Percentiles rank a stretch among this genome's conserved stretches.
phyloP scores from a whole-genome alignment of 2,888 invertebrate species.

The Drosophila recens region DNA sequence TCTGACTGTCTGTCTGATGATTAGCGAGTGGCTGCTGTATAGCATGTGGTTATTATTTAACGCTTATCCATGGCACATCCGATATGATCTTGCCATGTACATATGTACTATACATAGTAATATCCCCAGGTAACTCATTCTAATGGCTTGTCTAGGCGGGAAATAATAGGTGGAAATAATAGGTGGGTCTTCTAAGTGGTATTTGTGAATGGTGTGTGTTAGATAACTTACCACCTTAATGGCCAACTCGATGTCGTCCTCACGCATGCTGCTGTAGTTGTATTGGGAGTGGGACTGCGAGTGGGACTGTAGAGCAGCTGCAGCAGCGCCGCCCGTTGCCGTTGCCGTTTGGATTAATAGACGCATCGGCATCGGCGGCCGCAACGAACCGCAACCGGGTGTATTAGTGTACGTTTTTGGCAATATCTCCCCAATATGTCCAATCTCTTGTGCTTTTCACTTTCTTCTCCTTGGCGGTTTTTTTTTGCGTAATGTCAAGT shows the following conservation, averaged over 20 bases:
- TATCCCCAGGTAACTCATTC: constrained; percentile 33
- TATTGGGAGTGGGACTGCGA: constrained; percentile 70
- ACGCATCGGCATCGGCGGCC: constrained; percentile 74
- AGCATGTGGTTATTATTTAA: constrained; percentile 46
- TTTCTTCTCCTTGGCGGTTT: constrained; percentile 8
- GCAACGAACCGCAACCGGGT: constrained; percentile 37
- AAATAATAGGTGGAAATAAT: too few relatives aligned
- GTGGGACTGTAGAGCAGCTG: constrained; percentile 75
- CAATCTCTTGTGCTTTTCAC: constrained; percentile 15
- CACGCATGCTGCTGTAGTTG: constrained; percentile 89
- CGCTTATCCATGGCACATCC: constrained; percentile 41
- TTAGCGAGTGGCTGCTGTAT: constrained; percentile 10
- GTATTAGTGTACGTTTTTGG: constrained; percentile 3
- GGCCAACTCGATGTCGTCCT: constrained; percentile 98
- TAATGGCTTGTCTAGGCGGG: constrained; percentile 7
- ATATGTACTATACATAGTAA: neutral
- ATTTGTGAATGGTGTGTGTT: neutral
- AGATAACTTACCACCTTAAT: constrained; percentile 89
- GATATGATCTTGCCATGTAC: constrained; percentile 6
- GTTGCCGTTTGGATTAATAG: constrained; percentile 72
- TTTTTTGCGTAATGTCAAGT: constrained; percentile 61
- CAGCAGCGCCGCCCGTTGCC: constrained; percentile 78
- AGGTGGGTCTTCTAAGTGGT: neutral
- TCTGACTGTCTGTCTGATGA: constrained; percentile 11
- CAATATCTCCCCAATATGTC: constrained; percentile 1